Evolutionary conservation across 1,140 invertebrate genomes (phyloP), one percentile per base, ranked within the genome.

Genomic region (Asbolus verrucosus): DNA sequence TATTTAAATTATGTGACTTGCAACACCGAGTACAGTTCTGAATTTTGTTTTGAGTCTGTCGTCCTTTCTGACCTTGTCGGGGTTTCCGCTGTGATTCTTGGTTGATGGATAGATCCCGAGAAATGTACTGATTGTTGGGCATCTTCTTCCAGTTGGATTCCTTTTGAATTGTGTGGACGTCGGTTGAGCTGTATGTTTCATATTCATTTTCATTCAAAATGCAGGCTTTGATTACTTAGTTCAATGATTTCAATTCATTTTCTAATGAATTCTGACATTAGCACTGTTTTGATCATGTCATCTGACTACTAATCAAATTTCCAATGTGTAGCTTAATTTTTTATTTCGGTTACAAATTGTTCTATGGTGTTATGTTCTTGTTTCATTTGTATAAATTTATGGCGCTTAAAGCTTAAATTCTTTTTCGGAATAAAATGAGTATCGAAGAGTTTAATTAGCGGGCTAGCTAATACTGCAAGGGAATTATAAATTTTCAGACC

Each of bases 211-310:
- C n/a, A n/a, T n/a, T n/a, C n/a, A n/a, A n/a, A n/a, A n/a, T n/a
- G n/a, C n/a, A n/a, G n/a, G n/a, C n/a, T n/a, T n/a, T n/a, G n/a
- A n/a, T n/a, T n/a, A n/a, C n/a, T n/a, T n/a, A n/a, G n/a, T n/a
- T n/a, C n/a, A n/a, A n/a, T n/a, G n/a, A n/a, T n/a, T n/a, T n/a
- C n/a, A n/a, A n/a, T n/a, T n/a, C n/a, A n/a, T n/a, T n/a, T n/a
- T n/a, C n/a, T n/a, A n/a, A n/a, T n/a, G n/a, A 1, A 71, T 46
- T 4, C 54, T 39, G n/a, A 36, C 33, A 11, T 68, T 62, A 68
- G 3, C 65, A 68, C 63, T 0, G 65, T 63, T 54, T 68, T 65
- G 8, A 72, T 62, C 30, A 71, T 33, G 5, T 63, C 70, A 27
- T 67, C 65, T 24, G 39, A 11, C 19, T 18, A 33, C 15, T 65